Conservation (phyloP, 2,888 invertebrate species). For the Drosophila yooni region DNA sequence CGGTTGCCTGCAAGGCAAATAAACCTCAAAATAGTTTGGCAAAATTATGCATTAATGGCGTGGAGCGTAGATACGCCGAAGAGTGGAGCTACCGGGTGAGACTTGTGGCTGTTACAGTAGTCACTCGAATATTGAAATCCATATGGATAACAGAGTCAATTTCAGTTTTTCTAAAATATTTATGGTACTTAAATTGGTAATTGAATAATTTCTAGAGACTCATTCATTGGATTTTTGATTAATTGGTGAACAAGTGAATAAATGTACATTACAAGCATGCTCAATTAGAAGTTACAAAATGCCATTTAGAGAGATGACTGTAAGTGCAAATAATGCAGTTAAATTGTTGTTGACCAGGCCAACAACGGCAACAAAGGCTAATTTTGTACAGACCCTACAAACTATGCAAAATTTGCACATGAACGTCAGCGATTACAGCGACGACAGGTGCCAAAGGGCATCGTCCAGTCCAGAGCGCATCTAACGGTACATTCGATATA, state of each 20-base stretch:
- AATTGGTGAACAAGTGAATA: background rate
- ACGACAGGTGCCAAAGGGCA: slow-evolving; percentile 81
- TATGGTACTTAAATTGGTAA: background rate
- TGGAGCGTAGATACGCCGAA: background rate
- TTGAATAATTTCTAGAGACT: background rate
- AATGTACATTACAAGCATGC: background rate
- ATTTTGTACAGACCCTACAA: slow-evolving; percentile 60
- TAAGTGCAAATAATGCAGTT: slow-evolving; percentile 79
- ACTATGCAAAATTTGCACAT: slow-evolving; percentile 65
- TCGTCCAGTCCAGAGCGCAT: slow-evolving; percentile 58
- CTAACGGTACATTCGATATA: slow-evolving; percentile 58
- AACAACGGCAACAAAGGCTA: slow-evolving; percentile 48
- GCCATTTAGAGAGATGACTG: background rate
- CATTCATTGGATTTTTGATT: background rate
- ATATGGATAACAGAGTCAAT: background rate
- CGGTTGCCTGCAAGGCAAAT: slow-evolving; percentile 72
- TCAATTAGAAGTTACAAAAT: background rate
- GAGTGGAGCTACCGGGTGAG: background rate
- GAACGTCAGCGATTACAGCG: slow-evolving; percentile 67
- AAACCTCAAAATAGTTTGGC: slow-evolving; percentile 81
- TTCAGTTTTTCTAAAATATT: background rate
- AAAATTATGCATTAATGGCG: slow-evolving; percentile 81
- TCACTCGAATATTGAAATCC: background rate
- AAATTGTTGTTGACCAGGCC: slow-evolving; percentile 60
- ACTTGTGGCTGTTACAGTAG: background rate